Evolutionary conservation across 2,113 vertebrate species (phyloP).

Genomic region (Leptosomus discolor): DNA sequence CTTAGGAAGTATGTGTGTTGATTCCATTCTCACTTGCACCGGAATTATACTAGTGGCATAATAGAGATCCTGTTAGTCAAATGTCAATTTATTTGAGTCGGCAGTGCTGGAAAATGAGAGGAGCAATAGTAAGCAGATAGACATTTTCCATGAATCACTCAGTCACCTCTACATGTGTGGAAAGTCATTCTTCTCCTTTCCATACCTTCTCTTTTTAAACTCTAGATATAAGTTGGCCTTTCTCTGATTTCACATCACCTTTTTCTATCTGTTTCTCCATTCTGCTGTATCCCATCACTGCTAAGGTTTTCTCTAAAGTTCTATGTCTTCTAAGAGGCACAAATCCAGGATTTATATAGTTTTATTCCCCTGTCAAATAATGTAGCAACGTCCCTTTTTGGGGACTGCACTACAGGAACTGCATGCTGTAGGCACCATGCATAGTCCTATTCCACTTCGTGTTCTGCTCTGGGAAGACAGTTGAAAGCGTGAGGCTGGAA

Average conservation of each 20-base stretch:
- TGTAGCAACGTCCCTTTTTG: neutral
- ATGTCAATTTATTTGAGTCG: neutral
- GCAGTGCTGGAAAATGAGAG: neutral
- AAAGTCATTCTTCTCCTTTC: neutral
- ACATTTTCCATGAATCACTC: neutral
- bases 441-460: fast-evolving
- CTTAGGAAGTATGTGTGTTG: neutral
- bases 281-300: neutral
- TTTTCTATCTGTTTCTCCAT: neutral
- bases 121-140: neutral
- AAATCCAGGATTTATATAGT: neutral
- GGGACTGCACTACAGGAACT: neutral
- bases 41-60: neutral
- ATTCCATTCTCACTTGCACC: neutral
- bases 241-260: neutral
- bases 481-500: neutral
- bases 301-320: neutral
- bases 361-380: neutral
- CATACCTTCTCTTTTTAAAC: neutral
- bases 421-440: neutral
- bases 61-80: neutral
- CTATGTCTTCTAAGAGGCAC: neutral
- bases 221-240: neutral
- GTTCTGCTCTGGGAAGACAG: neutral
- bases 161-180: neutral